These are phyloP conservation scores for Gopherus flavomarginatus DNA, from an alignment of 2,113 vertebrate genomes.

Conservation along the genomic window DNA sequence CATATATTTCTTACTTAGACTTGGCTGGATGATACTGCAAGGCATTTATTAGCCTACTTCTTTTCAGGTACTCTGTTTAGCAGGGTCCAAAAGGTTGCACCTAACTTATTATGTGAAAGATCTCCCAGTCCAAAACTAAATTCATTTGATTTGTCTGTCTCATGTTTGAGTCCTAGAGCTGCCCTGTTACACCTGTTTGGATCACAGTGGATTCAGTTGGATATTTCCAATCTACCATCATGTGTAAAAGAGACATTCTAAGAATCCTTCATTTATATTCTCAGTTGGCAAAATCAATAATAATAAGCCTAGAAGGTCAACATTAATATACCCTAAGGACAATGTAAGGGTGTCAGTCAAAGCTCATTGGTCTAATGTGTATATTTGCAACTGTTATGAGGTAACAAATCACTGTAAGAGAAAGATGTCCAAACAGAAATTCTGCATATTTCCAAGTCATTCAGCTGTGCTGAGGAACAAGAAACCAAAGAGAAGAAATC, in stretches of 20 bases:
- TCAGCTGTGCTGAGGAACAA: neutral
- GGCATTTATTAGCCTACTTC: no score
- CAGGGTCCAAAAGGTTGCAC: neutral
- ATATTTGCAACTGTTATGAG: neutral
- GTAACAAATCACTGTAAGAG: neutral
- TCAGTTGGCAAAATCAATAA: neutral
- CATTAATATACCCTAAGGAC: neutral
- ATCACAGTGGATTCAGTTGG: no score
- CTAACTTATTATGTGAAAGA: neutral
- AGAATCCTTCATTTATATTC: neutral
- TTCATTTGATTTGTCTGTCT: neutral
- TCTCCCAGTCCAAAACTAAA: neutral
- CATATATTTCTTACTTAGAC: no score
- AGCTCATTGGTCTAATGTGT: neutral
- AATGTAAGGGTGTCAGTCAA: neutral
- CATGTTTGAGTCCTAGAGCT: neutral
- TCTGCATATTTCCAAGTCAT: neutral
- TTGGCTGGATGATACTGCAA: no score
- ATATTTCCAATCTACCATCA: neutral
- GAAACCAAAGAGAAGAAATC: neutral
- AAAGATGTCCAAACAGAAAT: neutral
- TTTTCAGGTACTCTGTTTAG: no score
- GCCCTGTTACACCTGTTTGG: neutral
- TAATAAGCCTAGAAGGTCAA: neutral
- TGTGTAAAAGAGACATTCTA: neutral